Base-by-base conservation (phyloP, 2,113 vertebrate species). In the Hirundichthys speculiger region DNA sequence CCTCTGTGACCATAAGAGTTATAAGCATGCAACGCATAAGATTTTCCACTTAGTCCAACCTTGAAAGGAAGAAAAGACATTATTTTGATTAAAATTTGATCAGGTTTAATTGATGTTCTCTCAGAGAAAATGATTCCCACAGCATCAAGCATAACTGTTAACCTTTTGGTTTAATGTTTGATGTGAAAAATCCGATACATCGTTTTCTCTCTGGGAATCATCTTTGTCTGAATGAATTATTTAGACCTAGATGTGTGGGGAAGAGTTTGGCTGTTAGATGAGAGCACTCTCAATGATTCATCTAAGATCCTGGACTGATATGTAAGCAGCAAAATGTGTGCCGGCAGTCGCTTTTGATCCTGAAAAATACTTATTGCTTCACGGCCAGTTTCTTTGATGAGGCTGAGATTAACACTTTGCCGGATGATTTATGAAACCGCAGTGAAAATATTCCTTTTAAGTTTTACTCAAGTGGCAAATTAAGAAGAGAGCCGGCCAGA, bases 301-400 rank as follows among this genome's bases (percentile, higher is more conserved):
- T 27, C 7, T 27, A 13, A 30, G 15, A 58, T 22, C 51, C 45
- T 43, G 56, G 64, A 62, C 16, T 34, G 12, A 70, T 42, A 51
- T 58, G 47, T 57, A 48, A 56, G 55, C 16, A 18, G 30, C 4
- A 45, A 21, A 43, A 30, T 24, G 18, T 24, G 18, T 34, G 18
- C 42, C 19, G 45, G 14, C 59, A 20, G 62, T 39, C 45, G 63
- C 30, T 19, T 80, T 64, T 80, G 59, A 70, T 64, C 41, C 12
- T 34, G 19, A 56, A 64, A 46, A 48, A 45, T 6, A n/a, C 18
- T 45, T 16, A 12, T 18, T 34, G 16, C 34, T 55, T 58, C 38
- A 45, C 62, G 55, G 53, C 41, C 18, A 6, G 2, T 25, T 9
- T 64, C 47, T 65, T n/a, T 74, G 63, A 68, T 56, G 19, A 55